These are phyloP conservation scores for Sternotherus odoratus DNA, from an alignment of 2,797 vertebrate genomes.

Conservation along the genomic window DNA sequence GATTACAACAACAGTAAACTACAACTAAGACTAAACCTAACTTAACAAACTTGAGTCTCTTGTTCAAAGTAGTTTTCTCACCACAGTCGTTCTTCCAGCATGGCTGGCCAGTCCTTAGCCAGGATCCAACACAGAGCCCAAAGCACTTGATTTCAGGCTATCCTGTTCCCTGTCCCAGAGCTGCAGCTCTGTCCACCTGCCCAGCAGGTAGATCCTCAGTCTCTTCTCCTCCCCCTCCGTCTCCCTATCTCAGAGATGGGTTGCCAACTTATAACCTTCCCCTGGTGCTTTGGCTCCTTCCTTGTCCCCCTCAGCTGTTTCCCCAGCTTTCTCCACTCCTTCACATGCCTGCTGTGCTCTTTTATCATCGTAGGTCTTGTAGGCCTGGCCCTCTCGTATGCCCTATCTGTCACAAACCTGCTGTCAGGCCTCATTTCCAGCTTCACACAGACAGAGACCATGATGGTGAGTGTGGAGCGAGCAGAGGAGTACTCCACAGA, in stretches of 20 bases:
- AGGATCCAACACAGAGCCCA: background rate
- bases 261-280: background rate
- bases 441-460: conserved; percentile 94
- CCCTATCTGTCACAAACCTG: conserved; percentile 91
- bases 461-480: conserved; percentile 96
- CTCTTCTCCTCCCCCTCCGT: background rate
- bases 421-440: conserved; percentile 92
- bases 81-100: background rate
- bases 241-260: background rate
- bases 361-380: conserved; percentile 87
- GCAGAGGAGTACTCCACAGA: conserved; percentile 91
- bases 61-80: background rate
- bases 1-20: background rate
- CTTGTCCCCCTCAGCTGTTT: background rate
- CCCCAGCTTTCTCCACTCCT: background rate
- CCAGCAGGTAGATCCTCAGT: background rate
- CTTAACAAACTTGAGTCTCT: background rate
- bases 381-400: conserved; percentile 93
- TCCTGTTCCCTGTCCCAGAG: background rate
- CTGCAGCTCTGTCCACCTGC: background rate
- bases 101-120: background rate
- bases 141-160: background rate
- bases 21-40: background rate
- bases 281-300: background rate
- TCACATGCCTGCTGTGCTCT: conserved; percentile 20